Conservation (phyloP, 2,797 vertebrate species). For the Florisuga fusca region DNA sequence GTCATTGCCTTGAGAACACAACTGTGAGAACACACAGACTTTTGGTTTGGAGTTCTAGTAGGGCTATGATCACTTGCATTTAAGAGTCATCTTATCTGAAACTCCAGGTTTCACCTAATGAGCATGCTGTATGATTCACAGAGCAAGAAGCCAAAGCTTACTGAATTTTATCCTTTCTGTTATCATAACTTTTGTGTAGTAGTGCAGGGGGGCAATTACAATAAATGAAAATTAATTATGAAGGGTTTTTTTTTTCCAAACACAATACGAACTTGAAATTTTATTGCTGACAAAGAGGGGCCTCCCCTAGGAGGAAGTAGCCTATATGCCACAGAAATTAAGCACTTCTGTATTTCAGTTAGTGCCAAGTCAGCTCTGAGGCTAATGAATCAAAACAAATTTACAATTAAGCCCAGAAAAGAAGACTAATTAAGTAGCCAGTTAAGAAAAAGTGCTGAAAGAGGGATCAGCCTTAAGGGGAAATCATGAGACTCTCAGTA, state of each 20-base stretch:
- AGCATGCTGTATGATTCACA: neutral
- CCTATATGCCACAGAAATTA: constrained; percentile 42
- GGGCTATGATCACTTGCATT: neutral
- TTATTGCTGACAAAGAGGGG: constrained; percentile 51
- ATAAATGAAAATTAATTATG: constrained; percentile 20
- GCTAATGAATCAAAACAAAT: constrained; percentile 82
- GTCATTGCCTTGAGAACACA: neutral
- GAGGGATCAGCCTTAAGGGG: constrained; percentile 48
- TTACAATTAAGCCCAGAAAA: constrained; percentile 74
- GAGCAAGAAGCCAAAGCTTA: neutral
- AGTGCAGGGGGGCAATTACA: neutral
- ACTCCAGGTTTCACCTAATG: neutral
- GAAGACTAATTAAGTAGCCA: constrained; percentile 72
- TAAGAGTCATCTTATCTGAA: neutral
- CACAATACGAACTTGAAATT: constrained; percentile 53
- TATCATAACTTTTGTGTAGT: neutral
- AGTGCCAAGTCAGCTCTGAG: constrained; percentile 71
- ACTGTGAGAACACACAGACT: neutral
- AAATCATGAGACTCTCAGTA: constrained; percentile 15
- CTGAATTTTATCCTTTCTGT: neutral
- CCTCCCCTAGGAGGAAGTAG: constrained; percentile 42
- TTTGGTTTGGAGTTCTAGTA: neutral
- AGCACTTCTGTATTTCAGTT: constrained; percentile 61
- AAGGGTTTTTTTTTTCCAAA: neutral
- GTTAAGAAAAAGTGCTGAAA: constrained; percentile 72